phyloP scores from a whole-genome alignment of 2,113 vertebrate genomes.

The Urocynchramus pylzowi region DNA sequence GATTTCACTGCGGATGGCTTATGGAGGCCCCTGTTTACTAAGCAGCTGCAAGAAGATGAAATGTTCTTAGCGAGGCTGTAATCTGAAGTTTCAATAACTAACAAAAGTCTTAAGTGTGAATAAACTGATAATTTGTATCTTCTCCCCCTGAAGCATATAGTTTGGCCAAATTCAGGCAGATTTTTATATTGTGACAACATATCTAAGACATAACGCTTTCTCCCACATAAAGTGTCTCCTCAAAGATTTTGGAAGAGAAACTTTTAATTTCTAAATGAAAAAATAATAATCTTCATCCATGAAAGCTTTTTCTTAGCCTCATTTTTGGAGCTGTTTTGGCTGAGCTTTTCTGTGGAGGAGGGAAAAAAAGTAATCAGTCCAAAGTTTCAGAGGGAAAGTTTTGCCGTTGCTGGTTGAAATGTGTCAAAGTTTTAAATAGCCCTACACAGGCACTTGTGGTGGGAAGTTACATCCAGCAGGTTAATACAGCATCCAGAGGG shows the following conservation, averaged over 20 bases:
- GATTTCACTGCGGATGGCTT: not conserved
- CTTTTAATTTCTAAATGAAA: not conserved
- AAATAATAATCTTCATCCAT: not conserved
- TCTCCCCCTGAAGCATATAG: not conserved
- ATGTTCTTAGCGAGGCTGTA: not conserved
- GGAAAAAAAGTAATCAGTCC: not conserved
- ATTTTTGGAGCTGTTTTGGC: not conserved
- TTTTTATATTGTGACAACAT: not conserved
- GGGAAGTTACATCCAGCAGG: not conserved
- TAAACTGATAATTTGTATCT: not conserved
- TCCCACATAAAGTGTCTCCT: not conserved
- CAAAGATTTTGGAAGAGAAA: not conserved
- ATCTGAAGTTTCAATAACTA: not conserved
- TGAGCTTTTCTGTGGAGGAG: not conserved
- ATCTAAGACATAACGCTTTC: not conserved
- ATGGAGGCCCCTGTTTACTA: not conserved
- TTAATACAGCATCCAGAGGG: not conserved
- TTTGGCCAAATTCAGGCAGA: not conserved
- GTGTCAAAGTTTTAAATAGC: not conserved
- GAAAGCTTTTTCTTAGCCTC: not conserved
- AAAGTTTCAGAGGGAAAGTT: not conserved
- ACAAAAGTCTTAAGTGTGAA: not conserved
- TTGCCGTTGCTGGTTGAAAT: not conserved
- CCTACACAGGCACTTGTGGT: not conserved
- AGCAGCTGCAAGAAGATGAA: not conserved